phyloP scores from a whole-genome alignment of 2,888 invertebrate genomes.

The Dynastes tityus region DNA sequence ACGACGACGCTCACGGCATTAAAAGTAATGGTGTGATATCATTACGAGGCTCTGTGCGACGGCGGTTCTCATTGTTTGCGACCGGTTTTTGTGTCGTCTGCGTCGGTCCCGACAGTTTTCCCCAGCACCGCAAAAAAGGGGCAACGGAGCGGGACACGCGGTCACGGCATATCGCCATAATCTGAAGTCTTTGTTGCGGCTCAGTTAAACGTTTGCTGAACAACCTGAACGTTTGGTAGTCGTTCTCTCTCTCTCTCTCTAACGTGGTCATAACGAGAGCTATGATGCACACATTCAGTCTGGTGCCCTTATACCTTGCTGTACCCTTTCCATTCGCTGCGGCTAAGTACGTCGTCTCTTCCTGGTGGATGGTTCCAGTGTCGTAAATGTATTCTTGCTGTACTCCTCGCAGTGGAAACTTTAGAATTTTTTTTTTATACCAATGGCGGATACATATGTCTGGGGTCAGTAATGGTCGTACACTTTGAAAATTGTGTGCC shows the following conservation, averaged over 20 bases:
- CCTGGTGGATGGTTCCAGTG: conserved; percentile 16
- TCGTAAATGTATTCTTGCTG: conserved; percentile 34
- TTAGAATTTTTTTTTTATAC: conserved; percentile 13
- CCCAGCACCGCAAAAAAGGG: conserved; percentile 56
- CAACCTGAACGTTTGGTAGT: conserved; percentile 23
- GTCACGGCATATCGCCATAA: conserved; percentile 63
- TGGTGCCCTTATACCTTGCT: not conserved
- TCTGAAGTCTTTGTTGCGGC: conserved; percentile 60
- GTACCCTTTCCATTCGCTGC: conserved; percentile 16
- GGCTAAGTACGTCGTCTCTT: conserved; percentile 19
- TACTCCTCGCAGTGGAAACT: conserved; percentile 20
- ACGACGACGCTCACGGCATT: conserved; percentile 29
- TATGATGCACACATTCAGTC: conserved; percentile 1
- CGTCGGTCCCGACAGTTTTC: conserved; percentile 39
- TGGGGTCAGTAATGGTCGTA: conserved; percentile 1
- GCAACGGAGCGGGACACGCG: conserved; percentile 58
- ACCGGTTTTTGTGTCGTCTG: conserved; percentile 41
- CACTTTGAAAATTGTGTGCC: conserved; percentile 4
- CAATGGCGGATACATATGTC: conserved; percentile 24
- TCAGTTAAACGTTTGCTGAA: conserved; percentile 29
- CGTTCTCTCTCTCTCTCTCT: not conserved
- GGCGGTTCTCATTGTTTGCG: conserved; percentile 37
- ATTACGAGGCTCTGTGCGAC: conserved; percentile 43
- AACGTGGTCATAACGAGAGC: conserved; percentile 1
- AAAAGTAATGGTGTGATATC: conserved; percentile 48